Base-by-base conservation (phyloP, 2,113 vertebrate species). In the Seriola aureovittata region DNA sequence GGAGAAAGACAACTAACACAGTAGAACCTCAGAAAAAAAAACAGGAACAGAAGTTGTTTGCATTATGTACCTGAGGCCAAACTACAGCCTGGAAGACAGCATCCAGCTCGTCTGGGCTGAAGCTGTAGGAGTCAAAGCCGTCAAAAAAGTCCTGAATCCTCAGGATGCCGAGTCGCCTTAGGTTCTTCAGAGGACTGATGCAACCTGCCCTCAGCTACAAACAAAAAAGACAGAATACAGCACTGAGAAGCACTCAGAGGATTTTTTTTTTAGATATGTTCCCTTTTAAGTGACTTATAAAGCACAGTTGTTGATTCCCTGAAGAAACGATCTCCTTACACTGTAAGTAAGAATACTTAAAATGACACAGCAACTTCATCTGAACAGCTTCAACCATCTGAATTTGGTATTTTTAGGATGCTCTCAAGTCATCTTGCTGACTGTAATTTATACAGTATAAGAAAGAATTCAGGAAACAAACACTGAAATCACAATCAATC, bases 171-270 rank as follows among this genome's bases (percentile, higher is more conserved):
- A 99, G 95, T 46, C 96, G 96, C 81, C 98, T 95, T 89, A 99
- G 91, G 92, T 99, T 97, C 94, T 99, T 99, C 91, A 99, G 90
- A 19, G 96, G 97, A 89, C 92, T 96, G 84, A 99, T 95, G 80
- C 96, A 95, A 25, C 96, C 96, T 6, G 95, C 71, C 10, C 97
- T 97, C 64, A 99, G 79, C 98, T 99, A 82, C 46, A 81, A 84
- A 78, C 6, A 23, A 12, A 70, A 11, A 58, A 21, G 4, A 29
- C 23, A 25, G 50, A 63, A 46, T n/a, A 21, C 32, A 62, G 4
- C 16, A 8, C 17, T 7, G 46, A 17, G 16, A 48, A 14, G 44
- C 44, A 46, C 11, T 25, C 42, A 11, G 42, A 12, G 42, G 10
- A 17, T 16, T 48, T 6, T 16, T 16, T 48, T 48, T 16, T 14